Evolutionary conservation across 2,113 vertebrate genomes (phyloP), one percentile per base, ranked within the genome.

Genomic region (Equus przewalskii): DNA sequence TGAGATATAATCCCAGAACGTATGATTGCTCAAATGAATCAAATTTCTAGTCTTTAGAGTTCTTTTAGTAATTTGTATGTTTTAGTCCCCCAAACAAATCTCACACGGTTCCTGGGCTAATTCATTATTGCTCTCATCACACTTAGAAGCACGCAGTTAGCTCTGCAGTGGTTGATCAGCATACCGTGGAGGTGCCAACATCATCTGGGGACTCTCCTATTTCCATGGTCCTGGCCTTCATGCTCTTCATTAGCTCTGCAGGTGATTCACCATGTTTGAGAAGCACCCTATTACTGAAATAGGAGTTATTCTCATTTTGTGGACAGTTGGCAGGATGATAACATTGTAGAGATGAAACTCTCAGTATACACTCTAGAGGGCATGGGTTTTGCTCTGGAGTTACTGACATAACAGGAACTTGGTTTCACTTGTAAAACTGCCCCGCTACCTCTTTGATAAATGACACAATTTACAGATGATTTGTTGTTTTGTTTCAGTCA

Each of bases 281-380:
- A 78, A 80, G 8, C 1, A 33, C 6, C 7, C 13, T 1, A 13
- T 3, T 30, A 6, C 18, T 41, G 21, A 73, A 14, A 65, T 6
- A 46, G 44, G 22, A 41, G 6, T 5, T n/a, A n/a, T n/a, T 36
- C 15, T 79, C 26, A 30, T 84, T 81, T 89, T 69, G 14, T 82
- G 22, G 70, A 41, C 5, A 18, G 41, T 3, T 69, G 60, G 9
- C 22, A 60, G 80, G 58, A 41, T 41, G 12, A 2, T 54, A 19
- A 24, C 3, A 2, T 2, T 24, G 4, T 1, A 60, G 13, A 69
- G 18, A 3, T 0, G 5, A 14, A 19, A 33, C 2, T 21, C 36
- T 58, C 21, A 1, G 14, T 1, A 13, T 56, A 9, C 3, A 7
- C 2, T 76, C 36, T 22, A 46, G 33, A 54, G 33, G 44, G 7